Evolutionary conservation across 2,888 invertebrate genomes (phyloP).

Genomic region (Phlogophora meticulosa): DNA sequence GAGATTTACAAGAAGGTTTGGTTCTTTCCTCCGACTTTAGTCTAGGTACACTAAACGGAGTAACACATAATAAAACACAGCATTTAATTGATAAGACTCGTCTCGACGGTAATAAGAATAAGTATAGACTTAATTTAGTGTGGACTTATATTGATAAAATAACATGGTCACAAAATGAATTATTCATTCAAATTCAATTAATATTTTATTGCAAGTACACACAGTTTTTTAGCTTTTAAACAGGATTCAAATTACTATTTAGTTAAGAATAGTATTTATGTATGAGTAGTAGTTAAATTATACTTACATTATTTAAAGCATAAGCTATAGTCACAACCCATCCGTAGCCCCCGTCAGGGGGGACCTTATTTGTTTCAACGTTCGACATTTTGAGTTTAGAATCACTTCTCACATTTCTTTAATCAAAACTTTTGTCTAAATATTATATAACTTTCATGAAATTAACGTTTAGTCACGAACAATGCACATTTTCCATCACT

Average conservation of each 20-base stretch:
- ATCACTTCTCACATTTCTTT: slow-evolving; percentile 70
- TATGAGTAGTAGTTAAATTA: background rate
- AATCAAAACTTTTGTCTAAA: slow-evolving; percentile 33
- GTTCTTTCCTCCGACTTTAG: background rate
- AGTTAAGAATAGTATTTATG: background rate
- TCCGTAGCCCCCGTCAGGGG: slow-evolving; percentile 93
- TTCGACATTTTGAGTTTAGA: slow-evolving; percentile 74
- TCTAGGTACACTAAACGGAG: background rate
- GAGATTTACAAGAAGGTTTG: background rate
- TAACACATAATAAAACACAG: slow-evolving; percentile 22
- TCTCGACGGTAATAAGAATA: slow-evolving; percentile 8
- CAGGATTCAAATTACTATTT: background rate
- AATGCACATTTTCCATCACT: slow-evolving; percentile 65
- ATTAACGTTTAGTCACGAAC: slow-evolving; percentile 53
- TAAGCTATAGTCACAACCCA: slow-evolving; percentile 92
- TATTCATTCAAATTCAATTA: background rate
- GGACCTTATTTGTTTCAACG: slow-evolving; percentile 81
- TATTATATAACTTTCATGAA: slow-evolving; percentile 55
- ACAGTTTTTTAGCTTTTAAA: background rate
- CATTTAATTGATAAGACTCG: slow-evolving; percentile 42
- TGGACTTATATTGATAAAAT: slow-evolving; percentile 17
- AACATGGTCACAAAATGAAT: slow-evolving; percentile 3
- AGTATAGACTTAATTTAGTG: slow-evolving; percentile 12
- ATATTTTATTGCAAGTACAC: background rate
- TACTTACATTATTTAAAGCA: slow-evolving; percentile 92